phyloP scores from a whole-genome alignment of 1,140 invertebrate genomes.

The Drosophila lacteicornis region DNA sequence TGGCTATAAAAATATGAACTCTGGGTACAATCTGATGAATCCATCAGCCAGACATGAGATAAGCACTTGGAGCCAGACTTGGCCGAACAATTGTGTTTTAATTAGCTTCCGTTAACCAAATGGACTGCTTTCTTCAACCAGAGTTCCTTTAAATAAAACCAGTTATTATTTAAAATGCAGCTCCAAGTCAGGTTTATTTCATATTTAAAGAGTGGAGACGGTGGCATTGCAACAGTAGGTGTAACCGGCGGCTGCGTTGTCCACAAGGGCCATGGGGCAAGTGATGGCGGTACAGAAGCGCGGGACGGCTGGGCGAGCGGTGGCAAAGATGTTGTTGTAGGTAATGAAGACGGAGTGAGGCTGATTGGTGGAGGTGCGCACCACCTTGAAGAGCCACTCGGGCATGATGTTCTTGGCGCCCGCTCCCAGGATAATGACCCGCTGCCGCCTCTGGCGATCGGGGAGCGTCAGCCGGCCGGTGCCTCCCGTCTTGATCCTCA shows the following conservation, averaged over 20 bases:
- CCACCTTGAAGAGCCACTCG: constrained; percentile 48
- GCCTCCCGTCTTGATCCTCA: constrained; percentile 45
- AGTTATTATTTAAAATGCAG: neutral
- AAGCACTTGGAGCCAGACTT: neutral
- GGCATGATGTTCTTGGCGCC: constrained; percentile 39
- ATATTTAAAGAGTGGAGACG: constrained; percentile 9
- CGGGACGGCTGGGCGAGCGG: constrained; percentile 10
- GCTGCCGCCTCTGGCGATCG: neutral
- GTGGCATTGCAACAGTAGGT: constrained; percentile 53
- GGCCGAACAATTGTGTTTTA: too few relatives aligned
- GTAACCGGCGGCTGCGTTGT: constrained; percentile 37
- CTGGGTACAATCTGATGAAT: neutral
- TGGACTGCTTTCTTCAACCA: neutral
- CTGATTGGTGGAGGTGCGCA: constrained; percentile 11
- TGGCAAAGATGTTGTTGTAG: constrained; percentile 49
- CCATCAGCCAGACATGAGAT: neutral
- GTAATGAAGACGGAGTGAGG: constrained; percentile 42
- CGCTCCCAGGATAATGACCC: constrained; percentile 17
- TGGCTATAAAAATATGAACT: neutral
- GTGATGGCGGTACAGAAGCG: constrained; percentile 16
- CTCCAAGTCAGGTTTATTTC: neutral
- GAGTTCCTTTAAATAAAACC: neutral
- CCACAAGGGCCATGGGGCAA: constrained; percentile 27
- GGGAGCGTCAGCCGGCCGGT: constrained; percentile 15
- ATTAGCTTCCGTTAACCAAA: too few relatives aligned